Percentiles rank a stretch among this genome's conserved stretches.
These are phyloP conservation scores for Ips nitidus DNA, from an alignment of 1,140 invertebrate genomes.

Conservation along the genomic window DNA sequence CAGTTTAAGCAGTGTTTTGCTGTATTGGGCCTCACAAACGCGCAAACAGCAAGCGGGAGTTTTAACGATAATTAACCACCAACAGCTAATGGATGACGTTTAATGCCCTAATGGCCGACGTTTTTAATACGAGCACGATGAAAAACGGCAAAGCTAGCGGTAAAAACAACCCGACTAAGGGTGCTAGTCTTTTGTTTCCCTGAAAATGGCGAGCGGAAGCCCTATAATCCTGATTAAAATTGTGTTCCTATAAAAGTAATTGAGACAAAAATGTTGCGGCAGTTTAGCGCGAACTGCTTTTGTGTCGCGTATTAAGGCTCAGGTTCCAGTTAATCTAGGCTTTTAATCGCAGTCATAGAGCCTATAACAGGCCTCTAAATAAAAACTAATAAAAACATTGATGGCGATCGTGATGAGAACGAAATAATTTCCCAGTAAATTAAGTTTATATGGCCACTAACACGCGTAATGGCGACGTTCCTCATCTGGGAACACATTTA, in stretches of 20 bases:
- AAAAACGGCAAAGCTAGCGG: conserved; percentile 22
- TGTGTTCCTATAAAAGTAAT: conserved; percentile 18
- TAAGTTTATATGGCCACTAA: conserved; percentile 11
- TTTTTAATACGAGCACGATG: conserved; percentile 28
- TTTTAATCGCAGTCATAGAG: too few relatives aligned
- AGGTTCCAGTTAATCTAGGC: too few relatives aligned
- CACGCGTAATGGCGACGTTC: conserved; percentile 8
- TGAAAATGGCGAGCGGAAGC: conserved; percentile 25
- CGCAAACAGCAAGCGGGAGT: conserved; percentile 15
- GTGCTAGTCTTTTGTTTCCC: conserved; percentile 24
- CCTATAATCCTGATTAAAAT: conserved; percentile 26
- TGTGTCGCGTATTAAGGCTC: too few relatives aligned
- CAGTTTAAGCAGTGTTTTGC: conserved; percentile 6
- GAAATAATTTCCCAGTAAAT: conserved; percentile 7
- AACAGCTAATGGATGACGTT: conserved; percentile 31
- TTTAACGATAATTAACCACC: conserved; percentile 33
- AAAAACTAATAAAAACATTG: conserved; percentile 3
- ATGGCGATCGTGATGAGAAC: conserved; percentile 1
- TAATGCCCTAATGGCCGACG: conserved; percentile 29
- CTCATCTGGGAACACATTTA: conserved; percentile 9
- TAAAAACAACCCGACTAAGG: conserved; percentile 20
- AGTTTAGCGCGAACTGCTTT: too few relatives aligned
- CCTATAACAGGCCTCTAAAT: conserved; percentile 10
- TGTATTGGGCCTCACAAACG: background rate
- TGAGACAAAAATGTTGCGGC: background rate